Percentiles rank a stretch among this genome's conserved stretches.
Conservation (phyloP, 2,797 vertebrate species). For the Oreonectes daqikongensis region DNA sequence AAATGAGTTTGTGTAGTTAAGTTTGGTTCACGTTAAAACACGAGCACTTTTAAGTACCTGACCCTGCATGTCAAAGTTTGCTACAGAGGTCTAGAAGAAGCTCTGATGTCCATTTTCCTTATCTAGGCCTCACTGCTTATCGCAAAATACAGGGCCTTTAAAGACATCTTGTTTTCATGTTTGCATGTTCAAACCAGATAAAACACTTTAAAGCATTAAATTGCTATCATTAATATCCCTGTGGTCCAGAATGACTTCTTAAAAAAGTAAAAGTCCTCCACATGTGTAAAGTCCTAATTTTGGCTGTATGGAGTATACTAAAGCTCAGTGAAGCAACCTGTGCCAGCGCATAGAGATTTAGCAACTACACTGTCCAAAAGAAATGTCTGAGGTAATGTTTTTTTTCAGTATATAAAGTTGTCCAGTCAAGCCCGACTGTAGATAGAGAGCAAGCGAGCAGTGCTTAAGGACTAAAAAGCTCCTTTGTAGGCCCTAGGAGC, state of each 20-base stretch:
- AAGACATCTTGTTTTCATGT: neutral
- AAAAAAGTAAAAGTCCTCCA: neutral
- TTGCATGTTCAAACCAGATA: neutral
- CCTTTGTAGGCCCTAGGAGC: conserved; percentile 51
- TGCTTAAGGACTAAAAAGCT: conserved; percentile 48
- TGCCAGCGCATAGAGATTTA: neutral
- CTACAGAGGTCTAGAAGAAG: neutral
- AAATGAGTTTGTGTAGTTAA: too few relatives aligned
- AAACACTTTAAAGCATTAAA: neutral
- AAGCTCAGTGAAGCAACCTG: too few relatives aligned
- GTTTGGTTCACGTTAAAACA: too few relatives aligned
- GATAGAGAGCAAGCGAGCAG: conserved; percentile 15
- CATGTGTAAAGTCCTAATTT: neutral
- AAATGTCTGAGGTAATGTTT: conserved; percentile 29
- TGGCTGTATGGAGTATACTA: neutral
- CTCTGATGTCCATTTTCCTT: neutral
- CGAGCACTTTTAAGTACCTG: too few relatives aligned
- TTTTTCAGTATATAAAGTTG: conserved; percentile 23
- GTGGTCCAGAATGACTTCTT: conserved; percentile 1
- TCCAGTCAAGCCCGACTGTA: conserved; percentile 30
- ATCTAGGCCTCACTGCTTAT: conserved; percentile 4
- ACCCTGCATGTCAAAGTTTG: too few relatives aligned
- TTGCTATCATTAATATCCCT: neutral
- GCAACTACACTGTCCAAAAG: neutral
- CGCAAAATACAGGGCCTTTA: neutral